These are phyloP conservation scores for Acrocephalus arundinaceus DNA, from an alignment of 2,113 vertebrate genomes.

Conservation along the genomic window DNA sequence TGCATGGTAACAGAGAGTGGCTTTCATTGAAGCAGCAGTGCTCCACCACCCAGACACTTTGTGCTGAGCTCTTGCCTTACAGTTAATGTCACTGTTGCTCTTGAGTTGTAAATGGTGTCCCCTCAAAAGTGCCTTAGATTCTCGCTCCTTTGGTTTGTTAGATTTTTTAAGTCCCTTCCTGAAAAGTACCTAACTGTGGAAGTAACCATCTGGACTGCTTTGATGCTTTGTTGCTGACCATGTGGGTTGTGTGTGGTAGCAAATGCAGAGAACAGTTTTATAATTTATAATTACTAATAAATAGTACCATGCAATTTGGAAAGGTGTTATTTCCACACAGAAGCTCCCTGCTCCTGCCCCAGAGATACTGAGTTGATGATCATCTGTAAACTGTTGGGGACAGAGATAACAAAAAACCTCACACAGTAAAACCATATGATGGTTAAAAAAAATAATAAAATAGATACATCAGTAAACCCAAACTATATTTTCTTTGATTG, in stretches of 20 bases:
- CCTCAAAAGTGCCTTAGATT: not conserved
- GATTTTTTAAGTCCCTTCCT: not conserved
- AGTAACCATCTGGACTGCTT: not conserved
- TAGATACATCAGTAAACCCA: not conserved
- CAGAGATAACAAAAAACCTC: not conserved
- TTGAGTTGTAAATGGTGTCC: not conserved
- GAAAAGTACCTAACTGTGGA: not conserved
- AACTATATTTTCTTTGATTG: not conserved
- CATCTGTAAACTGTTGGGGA: not conserved
- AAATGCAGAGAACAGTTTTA: not conserved
- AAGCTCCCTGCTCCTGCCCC: not conserved
- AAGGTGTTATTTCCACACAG: not conserved
- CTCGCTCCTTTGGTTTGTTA: fast-evolving
- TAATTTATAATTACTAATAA: not conserved
- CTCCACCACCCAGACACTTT: not conserved
- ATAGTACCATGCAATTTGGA: not conserved
- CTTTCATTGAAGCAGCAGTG: not conserved
- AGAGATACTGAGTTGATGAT: not conserved
- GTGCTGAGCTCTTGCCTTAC: not conserved
- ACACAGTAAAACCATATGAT: not conserved
- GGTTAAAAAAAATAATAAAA: not conserved
- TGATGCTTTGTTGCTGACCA: not conserved
- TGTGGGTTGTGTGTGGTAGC: not conserved
- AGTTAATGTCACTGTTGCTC: not conserved
- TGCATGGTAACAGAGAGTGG: not conserved